Evolutionary conservation across 2,797 vertebrate genomes (phyloP).

Genomic region (Pseudochaenichthys georgianus): DNA sequence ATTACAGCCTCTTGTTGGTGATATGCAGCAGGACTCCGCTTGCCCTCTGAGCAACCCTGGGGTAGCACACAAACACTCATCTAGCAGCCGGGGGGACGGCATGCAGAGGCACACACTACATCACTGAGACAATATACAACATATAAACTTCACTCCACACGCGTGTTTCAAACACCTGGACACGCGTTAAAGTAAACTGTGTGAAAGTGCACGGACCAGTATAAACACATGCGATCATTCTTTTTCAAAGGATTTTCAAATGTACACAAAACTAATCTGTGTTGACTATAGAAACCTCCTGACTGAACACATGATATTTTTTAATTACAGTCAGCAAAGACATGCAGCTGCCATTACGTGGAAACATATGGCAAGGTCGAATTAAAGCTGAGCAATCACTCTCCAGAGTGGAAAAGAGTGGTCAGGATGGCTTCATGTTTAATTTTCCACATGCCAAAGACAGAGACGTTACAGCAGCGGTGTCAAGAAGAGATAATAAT

Average conservation of each 20-base stretch:
- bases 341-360: conserved; percentile 43
- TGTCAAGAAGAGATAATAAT: conserved; percentile 15
- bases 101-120: conserved; percentile 20
- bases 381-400: conserved; percentile 55
- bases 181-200: background rate
- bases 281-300: conserved; percentile 38
- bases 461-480: conserved; percentile 5
- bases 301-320: conserved; percentile 47
- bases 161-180: background rate
- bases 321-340: conserved; percentile 55
- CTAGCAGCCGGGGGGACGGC: conserved; percentile 50
- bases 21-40: conserved; percentile 73
- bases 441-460: conserved; percentile 55
- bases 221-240: conserved; percentile 10
- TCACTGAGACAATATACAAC: conserved; percentile 15
- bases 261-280: conserved; percentile 31
- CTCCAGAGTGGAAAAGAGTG: conserved; percentile 25
- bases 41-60: conserved; percentile 76
- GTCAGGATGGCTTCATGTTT: conserved; percentile 33
- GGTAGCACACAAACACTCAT: conserved; percentile 71
- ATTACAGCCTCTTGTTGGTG: conserved; percentile 77
- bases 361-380: conserved; percentile 59
- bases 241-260: conserved; percentile 26
- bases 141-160: background rate
- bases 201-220: conserved; percentile 7